A percentile compares a stretch with the other conserved stretches of the same genome.
Evolutionary conservation across 2,113 vertebrate species (phyloP).

Genomic region (Macrotis lagotis): DNA sequence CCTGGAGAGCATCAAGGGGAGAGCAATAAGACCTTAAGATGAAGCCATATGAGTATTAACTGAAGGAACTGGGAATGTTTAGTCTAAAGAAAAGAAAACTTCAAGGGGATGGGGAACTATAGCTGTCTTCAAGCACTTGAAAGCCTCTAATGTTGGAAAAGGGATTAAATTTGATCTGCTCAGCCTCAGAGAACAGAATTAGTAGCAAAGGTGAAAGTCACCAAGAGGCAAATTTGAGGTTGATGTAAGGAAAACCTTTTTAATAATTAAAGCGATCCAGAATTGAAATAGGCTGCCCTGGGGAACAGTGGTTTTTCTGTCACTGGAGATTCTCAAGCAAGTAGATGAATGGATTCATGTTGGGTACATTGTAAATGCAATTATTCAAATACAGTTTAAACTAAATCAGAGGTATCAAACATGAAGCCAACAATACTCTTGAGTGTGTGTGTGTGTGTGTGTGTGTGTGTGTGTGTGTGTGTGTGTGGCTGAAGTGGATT

Average conservation of each 20-base stretch:
- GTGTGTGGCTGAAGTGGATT: not conserved
- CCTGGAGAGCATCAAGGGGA: not conserved
- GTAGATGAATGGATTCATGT: not conserved
- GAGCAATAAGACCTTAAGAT: not conserved
- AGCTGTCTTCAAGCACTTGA: slow-evolving; percentile 41
- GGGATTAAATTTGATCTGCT: not conserved
- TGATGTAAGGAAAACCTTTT: not conserved
- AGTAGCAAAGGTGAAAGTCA: not conserved
- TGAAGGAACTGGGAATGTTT: not conserved
- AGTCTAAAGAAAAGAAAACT: slow-evolving; percentile 1
- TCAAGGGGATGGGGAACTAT: slow-evolving; percentile 74
- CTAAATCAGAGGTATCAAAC: not conserved
- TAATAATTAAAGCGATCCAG: not conserved
- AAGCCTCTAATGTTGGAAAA: not conserved
- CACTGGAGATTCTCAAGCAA: not conserved
- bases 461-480: too few relatives aligned
- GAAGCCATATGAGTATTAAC: not conserved
- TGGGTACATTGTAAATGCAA: not conserved
- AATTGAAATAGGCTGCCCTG: slow-evolving; percentile 76
- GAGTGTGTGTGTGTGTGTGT: not conserved
- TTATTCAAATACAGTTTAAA: not conserved
- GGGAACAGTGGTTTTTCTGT: slow-evolving; percentile 64
- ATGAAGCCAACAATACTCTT: not conserved
- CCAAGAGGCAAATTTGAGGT: not conserved
- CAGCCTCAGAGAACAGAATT: not conserved